Base-by-base conservation (phyloP, 2,113 vertebrate species). In the Hydrolagus affinis region DNA sequence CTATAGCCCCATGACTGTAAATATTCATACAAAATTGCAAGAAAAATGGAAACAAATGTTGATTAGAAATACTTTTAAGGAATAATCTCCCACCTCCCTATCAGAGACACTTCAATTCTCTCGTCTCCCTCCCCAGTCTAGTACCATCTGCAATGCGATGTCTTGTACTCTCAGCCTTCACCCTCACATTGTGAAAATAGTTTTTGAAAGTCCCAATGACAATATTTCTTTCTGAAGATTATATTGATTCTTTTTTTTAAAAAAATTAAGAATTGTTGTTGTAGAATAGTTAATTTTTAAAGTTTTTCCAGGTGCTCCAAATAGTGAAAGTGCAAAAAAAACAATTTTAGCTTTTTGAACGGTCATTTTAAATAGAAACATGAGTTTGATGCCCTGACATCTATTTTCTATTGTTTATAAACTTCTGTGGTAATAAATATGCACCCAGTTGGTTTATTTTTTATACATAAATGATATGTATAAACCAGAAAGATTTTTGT, bases 291-390 rank as follows among this genome's bases (percentile, higher is more conserved):
- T 30, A 66, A 66, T 83, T 83, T 66, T 83, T 32, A 21, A 9
- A 83, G 28, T 80, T 80, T 80, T 64, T 80, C 44, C 57, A 80
- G 60, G 14, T 83, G n/a, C 30, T 44, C 44, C 15, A 68, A 66
- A 83, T 21, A 75, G 30, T 32, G 30, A 77, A 83, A 68, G 62
- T 83, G 78, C 62, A 83, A 83, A 66, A 83, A 80, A 21, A 66
- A 83, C 12, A 30, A 66, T 30, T 17, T 68, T 3, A 44, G 23
- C 12, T 83, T 66, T 10, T 83, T 32, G 30, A 83, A 66, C 8
- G 7, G 19, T 30, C 28, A 83, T 83, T 83, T 66, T 68, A 28
- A 68, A 83, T 66, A 66, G 28, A 30, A 64, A 4, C 60, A 21
- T 66, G 60, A 21, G 57, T 30, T 62, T 12, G 21, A 80, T 80